phyloP scores from a whole-genome alignment of 2,113 vertebrate genomes.

The Tragelaphus imberbis region DNA sequence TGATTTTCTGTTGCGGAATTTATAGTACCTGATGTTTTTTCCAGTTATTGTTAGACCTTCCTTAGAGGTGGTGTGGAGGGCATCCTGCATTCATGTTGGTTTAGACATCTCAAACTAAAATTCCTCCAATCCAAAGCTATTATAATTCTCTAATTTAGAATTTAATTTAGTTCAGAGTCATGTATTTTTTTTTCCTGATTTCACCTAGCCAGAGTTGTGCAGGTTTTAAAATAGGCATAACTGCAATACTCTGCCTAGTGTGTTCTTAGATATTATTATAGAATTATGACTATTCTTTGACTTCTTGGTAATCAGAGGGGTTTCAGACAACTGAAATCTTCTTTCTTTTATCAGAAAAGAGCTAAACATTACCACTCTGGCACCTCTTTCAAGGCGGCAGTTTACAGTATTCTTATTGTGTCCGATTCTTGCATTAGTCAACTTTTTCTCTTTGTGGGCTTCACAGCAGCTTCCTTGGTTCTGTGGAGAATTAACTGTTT shows the following conservation, averaged over 20 bases:
- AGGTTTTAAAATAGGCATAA: background rate
- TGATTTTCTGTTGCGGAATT: background rate
- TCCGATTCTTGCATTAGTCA: background rate
- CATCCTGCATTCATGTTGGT: background rate
- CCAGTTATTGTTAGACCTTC: background rate
- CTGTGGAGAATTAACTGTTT: background rate
- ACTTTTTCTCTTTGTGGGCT: background rate
- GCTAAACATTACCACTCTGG: background rate
- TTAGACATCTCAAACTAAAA: background rate
- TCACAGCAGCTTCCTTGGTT: background rate
- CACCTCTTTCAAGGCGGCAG: background rate
- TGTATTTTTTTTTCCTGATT: background rate
- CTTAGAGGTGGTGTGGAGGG: background rate
- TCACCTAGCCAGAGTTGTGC: background rate
- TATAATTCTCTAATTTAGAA: background rate
- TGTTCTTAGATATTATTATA: background rate
- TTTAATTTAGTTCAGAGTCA: background rate
- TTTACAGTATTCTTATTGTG: background rate
- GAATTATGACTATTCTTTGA: background rate
- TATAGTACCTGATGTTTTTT: background rate
- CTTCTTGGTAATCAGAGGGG: background rate
- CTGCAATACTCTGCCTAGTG: background rate
- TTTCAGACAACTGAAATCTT: background rate
- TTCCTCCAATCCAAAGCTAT: background rate
- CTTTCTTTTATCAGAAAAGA: background rate